Base-by-base conservation (phyloP, 2,797 vertebrate genomes). In the Petrocephalus schoutedeni region DNA sequence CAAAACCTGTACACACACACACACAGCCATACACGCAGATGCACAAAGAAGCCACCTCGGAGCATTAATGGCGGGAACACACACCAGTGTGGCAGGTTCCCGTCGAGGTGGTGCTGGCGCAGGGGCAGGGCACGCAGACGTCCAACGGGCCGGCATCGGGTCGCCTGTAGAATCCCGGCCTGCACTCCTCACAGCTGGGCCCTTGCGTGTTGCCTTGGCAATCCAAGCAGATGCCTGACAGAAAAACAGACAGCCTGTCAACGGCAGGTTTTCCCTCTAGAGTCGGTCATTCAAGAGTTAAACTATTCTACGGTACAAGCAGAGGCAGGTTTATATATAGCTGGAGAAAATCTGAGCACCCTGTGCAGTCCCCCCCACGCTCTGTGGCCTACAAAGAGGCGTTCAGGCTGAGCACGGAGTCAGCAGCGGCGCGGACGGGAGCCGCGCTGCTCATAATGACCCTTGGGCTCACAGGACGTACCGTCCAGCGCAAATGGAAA, bases 171-270 rank as follows among this genome's bases (percentile, higher is more conserved):
- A 95, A 96, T 54, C 93, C 94, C 14, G 94, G 93, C 91, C 90
- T 95, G 93, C 96, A 97, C 85, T 93, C 92, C 92, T 96, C 95
- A 10, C 96, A 97, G 92, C 92, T 91, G 67, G 91, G n/a, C 64
- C 96, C 96, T 94, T 93, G 88, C 0, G 95, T 96, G 91, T 96
- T 96, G 0, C 93, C 94, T 89, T 94, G 95, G 93, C 96, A 97
- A 86, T 94, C 92, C 91, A 94, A 89, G 92, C 96, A 97, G 92
- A 74, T 21, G 90, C 96, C 96, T 97, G 92, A 89, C 86, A 89
- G 89, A 87, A 89, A 87, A 89, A 53, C 7, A 84, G 82, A 88
- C 3, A 56, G 16, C 8, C 12, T 41, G 23, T 85, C 23, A 28
- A 23, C 5, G 3, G 12, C 8, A 14, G n/a, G 3, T 12, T 57